Conservation (phyloP, 1,140 invertebrate genomes). For the Ceratina calcarata region DNA sequence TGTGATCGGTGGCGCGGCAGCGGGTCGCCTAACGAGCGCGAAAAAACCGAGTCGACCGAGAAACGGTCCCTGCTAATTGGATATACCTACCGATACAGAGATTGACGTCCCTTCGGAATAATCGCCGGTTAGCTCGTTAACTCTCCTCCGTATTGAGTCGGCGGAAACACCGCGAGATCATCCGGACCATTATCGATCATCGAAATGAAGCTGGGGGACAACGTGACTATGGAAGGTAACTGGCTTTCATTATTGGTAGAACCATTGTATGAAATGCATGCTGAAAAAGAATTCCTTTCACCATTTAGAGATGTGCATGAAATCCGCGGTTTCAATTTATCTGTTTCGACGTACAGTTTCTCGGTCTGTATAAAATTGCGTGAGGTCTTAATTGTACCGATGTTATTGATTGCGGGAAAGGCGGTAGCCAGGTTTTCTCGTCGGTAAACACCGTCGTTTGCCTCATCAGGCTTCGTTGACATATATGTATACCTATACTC, state of each 20-base stretch:
- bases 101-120: not conserved
- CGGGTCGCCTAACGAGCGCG: conserved; percentile 7
- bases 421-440: not conserved
- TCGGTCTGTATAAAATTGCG: too few relatives aligned
- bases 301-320: too few relatives aligned
- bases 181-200: conserved; percentile 12
- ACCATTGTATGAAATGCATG: too few relatives aligned
- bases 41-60: conserved; percentile 4
- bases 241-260: not conserved
- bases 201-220: conserved; percentile 66
- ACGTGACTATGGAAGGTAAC: conserved; percentile 65
- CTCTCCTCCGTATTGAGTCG: not conserved
- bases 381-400: not conserved
- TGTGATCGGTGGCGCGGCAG: not conserved
- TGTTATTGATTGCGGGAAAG: conserved; percentile 12
- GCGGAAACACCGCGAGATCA: conserved; percentile 34
- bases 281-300: not conserved
- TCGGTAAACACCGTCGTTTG: conserved; percentile 7
- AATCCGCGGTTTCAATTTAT: too few relatives aligned
- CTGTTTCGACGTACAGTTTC: too few relatives aligned
- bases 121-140: not conserved
- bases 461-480: conserved; percentile 24
- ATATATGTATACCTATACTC: not conserved
- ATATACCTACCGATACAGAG: not conserved
- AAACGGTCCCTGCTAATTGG: conserved; percentile 5